A percentile compares a stretch with the other conserved stretches of the same genome.
Evolutionary conservation across 2,888 invertebrate species (phyloP).

Genomic region (Erpobdella octoculata): DNA sequence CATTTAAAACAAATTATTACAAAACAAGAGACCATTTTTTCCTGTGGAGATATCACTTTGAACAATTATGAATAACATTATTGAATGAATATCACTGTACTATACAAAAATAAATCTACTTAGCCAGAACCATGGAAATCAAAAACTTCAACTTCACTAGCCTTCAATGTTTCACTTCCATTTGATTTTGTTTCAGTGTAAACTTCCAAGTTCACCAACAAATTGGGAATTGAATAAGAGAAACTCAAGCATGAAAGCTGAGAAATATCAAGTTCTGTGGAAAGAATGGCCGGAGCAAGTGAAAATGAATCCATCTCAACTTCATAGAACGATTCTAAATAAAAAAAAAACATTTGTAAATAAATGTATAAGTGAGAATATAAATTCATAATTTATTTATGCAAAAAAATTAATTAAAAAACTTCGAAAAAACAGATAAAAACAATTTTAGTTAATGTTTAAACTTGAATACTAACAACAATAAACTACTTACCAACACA

Average conservation of each 20-base stretch:
- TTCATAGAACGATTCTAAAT: slow-evolving; percentile 4
- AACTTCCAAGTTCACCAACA: background rate
- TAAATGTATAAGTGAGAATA: background rate
- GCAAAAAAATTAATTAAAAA: too few relatives aligned
- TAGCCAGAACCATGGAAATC: background rate
- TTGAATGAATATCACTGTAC: background rate
- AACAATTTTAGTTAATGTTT: background rate
- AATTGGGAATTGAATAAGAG: background rate
- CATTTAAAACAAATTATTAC: too few relatives aligned
- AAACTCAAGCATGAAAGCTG: slow-evolving; percentile 2
- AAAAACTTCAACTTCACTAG: background rate
- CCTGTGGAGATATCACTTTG: background rate
- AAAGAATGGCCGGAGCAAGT: background rate
- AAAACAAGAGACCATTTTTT: too few relatives aligned
- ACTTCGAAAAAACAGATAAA: background rate
- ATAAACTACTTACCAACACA: slow-evolving; percentile 20
- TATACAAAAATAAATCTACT: background rate
- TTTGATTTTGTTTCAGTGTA: background rate
- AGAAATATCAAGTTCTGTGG: background rate
- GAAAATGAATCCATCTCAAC: background rate
- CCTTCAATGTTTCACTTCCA: background rate
- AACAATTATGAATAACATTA: background rate
- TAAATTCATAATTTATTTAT: background rate
- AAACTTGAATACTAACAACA: too few relatives aligned
- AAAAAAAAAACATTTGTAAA: background rate